Evolutionary conservation across 2,888 invertebrate species (phyloP).

Genomic region (Thumatha senex): DNA sequence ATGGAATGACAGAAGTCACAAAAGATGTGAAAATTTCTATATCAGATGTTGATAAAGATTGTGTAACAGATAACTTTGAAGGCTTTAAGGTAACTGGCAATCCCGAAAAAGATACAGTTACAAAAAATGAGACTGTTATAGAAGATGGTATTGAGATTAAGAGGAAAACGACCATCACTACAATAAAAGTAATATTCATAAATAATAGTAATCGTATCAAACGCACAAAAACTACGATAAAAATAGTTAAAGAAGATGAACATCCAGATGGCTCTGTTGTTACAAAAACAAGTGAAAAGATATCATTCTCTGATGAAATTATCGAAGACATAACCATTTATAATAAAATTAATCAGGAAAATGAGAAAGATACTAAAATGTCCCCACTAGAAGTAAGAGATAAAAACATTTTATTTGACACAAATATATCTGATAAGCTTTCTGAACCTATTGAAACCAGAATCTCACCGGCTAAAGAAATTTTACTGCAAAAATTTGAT

Average conservation of each 20-base stretch:
- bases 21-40: constrained; percentile 72
- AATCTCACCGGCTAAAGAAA: background rate
- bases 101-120: constrained; percentile 51
- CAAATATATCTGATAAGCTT: background rate
- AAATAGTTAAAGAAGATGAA: constrained; percentile 66
- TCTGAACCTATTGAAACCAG: background rate
- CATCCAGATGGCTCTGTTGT: constrained; percentile 68
- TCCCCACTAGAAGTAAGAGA: constrained; percentile 2
- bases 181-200: constrained; percentile 52
- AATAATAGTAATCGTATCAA: constrained; percentile 45
- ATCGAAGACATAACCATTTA: constrained; percentile 20
- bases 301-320: constrained; percentile 58
- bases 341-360: background rate
- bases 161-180: constrained; percentile 61
- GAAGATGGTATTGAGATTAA: constrained; percentile 57
- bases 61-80: constrained; percentile 37
- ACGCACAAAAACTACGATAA: constrained; percentile 60
- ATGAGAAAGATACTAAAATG: constrained; percentile 6
- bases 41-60: constrained; percentile 53
- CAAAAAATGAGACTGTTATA: constrained; percentile 46
- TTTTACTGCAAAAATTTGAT: background rate
- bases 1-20: constrained; percentile 68
- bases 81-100: constrained; percentile 50
- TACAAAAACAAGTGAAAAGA: constrained; percentile 69
- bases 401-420: background rate